phyloP scores from a whole-genome alignment of 1,140 invertebrate genomes.

The Conus ventricosus region DNA sequence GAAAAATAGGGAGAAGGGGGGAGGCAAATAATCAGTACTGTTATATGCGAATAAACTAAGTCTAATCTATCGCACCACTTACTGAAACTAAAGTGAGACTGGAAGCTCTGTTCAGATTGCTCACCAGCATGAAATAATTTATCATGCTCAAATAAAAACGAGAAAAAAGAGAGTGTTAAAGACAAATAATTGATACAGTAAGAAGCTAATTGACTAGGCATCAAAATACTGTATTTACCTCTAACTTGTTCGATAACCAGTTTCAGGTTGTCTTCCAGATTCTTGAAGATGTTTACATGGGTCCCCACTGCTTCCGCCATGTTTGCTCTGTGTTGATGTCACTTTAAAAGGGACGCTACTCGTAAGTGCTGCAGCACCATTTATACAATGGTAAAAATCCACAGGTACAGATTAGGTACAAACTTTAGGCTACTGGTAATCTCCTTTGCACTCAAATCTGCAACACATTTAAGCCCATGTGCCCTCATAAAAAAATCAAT shows the following conservation, averaged over 20 bases:
- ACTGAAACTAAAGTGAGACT: too few species aligned
- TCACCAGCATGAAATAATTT: too few species aligned
- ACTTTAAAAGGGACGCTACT: neutral
- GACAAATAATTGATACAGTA: too few species aligned
- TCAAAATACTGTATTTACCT: slow-evolving; percentile 4
- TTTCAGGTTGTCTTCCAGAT: slow-evolving; percentile 30
- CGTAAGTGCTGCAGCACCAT: neutral
- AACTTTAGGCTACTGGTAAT: too few species aligned
- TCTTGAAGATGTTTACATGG: slow-evolving; percentile 30
- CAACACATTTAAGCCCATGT: neutral
- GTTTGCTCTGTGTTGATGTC: neutral
- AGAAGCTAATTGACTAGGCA: too few species aligned
- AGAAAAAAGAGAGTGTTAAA: neutral
- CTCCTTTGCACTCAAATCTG: too few species aligned
- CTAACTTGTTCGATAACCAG: slow-evolving; percentile 22
- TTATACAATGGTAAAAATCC: neutral
- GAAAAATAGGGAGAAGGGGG: too few species aligned
- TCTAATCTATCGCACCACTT: too few species aligned
- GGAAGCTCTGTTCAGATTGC: too few species aligned
- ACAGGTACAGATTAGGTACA: neutral
- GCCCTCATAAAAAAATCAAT: neutral
- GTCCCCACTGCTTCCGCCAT: slow-evolving; percentile 9
- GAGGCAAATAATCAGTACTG: too few species aligned
- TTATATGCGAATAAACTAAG: too few species aligned
- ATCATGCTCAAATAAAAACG: too few species aligned